Conservation (phyloP, 2,888 invertebrate species). For the Drosophila anomelani region DNA sequence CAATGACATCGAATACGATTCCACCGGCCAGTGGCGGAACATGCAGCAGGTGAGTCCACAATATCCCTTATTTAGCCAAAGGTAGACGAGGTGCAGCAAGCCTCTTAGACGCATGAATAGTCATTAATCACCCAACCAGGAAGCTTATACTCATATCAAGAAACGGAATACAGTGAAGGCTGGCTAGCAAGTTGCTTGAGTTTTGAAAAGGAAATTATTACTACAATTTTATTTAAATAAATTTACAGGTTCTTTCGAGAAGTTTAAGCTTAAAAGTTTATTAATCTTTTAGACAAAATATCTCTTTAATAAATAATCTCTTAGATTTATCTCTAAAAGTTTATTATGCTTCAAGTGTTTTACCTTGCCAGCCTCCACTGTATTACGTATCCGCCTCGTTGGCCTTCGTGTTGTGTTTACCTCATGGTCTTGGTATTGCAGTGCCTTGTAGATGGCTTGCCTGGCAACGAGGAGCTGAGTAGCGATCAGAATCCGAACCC, state of each 20-base stretch:
- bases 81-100: slow-evolving; percentile 9
- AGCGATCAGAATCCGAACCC: slow-evolving; percentile 56
- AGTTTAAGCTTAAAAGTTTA: not conserved
- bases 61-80: not conserved
- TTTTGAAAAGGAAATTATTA: no score
- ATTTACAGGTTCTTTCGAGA: accelerated
- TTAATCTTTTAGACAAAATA: not conserved
- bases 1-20: slow-evolving; percentile 87
- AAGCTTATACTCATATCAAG: not conserved
- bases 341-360: no score
- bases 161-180: not conserved
- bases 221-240: not conserved
- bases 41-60: slow-evolving; percentile 87
- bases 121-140: slow-evolving; percentile 19
- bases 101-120: slow-evolving; percentile 26
- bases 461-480: slow-evolving; percentile 60
- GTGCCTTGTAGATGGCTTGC: slow-evolving; percentile 74
- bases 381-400: slow-evolving; percentile 17
- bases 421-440: slow-evolving; percentile 62
- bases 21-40: slow-evolving; percentile 87
- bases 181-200: not conserved
- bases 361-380: slow-evolving; percentile 1
- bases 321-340: not conserved
- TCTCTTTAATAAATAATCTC: no score
- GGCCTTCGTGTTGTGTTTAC: slow-evolving; percentile 15